Percentiles rank a stretch among this genome's conserved stretches.
These are phyloP conservation scores for Archaeoteleia sp. DNA, from an alignment of 2,888 invertebrate species.

Conservation along the genomic window DNA sequence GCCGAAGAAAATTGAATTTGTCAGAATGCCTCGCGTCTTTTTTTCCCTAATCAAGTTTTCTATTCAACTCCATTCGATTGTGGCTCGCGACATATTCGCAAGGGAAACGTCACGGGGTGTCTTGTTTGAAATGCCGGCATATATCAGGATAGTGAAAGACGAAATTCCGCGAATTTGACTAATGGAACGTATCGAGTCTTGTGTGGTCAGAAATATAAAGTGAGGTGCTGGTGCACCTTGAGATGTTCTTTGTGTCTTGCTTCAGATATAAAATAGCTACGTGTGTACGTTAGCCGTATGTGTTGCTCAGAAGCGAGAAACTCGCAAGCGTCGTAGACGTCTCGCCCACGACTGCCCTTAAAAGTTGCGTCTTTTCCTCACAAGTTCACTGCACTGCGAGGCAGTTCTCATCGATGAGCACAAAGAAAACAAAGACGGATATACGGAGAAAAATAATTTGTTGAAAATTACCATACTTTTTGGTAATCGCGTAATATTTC, in stretches of 20 bases:
- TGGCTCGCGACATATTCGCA: too few species aligned
- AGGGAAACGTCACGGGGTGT: neutral
- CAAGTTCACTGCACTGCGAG: constrained; percentile 50
- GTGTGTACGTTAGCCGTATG: neutral
- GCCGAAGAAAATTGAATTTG: too few species aligned
- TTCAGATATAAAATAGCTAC: constrained; percentile 32
- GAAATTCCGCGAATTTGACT: constrained; percentile 36
- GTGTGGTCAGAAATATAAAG: constrained; percentile 29
- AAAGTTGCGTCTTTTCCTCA: constrained; percentile 42
- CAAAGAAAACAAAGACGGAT: too few species aligned
- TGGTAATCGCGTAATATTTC: too few species aligned
- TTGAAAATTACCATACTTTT: too few species aligned
- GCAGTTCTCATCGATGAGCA: too few species aligned
- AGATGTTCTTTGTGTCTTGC: constrained; percentile 49
- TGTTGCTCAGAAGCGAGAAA: constrained; percentile 38
- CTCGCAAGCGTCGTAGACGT: constrained; percentile 42
- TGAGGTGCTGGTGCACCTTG: constrained; percentile 51
- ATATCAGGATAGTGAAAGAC: constrained; percentile 10
- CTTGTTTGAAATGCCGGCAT: neutral
- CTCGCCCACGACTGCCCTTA: constrained; percentile 55
- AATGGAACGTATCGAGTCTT: constrained; percentile 36
- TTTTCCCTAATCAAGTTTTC: too few species aligned
- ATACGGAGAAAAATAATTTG: too few species aligned
- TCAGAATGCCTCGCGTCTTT: too few species aligned
- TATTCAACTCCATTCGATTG: too few species aligned